phyloP scores from a whole-genome alignment of 1,140 invertebrate genomes.

The Caligus rogercresseyi region DNA sequence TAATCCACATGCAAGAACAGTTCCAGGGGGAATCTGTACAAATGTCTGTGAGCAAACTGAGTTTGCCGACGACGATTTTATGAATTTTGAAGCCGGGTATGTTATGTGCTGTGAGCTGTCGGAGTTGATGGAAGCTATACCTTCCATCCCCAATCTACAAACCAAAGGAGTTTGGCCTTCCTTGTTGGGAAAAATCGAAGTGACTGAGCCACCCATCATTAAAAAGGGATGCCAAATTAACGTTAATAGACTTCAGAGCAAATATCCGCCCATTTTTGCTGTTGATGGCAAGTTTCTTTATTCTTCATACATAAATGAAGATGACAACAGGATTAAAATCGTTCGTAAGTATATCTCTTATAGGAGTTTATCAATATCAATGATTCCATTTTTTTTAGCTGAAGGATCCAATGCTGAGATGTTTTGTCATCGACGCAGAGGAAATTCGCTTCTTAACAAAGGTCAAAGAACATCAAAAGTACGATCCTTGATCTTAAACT shows the following conservation, averaged over 20 bases:
- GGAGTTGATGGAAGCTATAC: slow-evolving; percentile 15
- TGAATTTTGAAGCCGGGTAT: slow-evolving; percentile 20
- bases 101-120: slow-evolving; percentile 21
- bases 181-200: background rate
- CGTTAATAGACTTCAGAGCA: background rate
- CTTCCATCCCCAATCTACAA: slow-evolving; percentile 20
- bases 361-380: slow-evolving; percentile 27
- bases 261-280: background rate
- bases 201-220: background rate
- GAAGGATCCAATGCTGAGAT: slow-evolving; percentile 1
- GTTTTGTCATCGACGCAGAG: background rate
- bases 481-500: background rate
- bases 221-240: background rate
- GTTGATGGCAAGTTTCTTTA: background rate
- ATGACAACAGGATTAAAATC: background rate
- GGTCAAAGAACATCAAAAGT: background rate
- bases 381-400: background rate
- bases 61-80: slow-evolving; percentile 20
- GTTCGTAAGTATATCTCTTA: background rate
- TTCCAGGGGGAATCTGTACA: slow-evolving; percentile 10
- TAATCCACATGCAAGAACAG: slow-evolving; percentile 16
- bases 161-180: background rate
- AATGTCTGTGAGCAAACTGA: slow-evolving; percentile 16
- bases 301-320: background rate
- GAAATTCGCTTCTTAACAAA: background rate